Conservation (phyloP, 1,140 invertebrate species). For the Calephelis nemesis region DNA sequence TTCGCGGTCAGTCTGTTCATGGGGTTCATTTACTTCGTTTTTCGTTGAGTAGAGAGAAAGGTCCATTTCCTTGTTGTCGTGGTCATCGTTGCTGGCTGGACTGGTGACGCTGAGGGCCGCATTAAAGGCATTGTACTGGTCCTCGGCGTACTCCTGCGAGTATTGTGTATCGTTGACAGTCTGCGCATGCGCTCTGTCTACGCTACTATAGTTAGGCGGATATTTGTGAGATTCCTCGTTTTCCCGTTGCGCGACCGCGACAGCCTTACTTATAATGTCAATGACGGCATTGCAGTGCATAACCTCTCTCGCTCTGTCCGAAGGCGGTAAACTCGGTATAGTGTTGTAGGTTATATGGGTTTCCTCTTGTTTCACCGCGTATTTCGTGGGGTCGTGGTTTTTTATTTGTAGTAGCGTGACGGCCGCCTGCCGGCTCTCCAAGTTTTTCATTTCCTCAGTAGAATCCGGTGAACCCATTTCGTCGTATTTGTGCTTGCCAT, state of each 20-base stretch:
- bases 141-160: slow-evolving; percentile 57
- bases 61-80: slow-evolving; percentile 74
- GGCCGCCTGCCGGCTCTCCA: slow-evolving; percentile 75
- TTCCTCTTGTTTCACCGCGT: slow-evolving; percentile 66
- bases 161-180: slow-evolving; percentile 41
- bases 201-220: slow-evolving; percentile 56
- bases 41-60: slow-evolving; percentile 65
- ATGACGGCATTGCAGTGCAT: slow-evolving; percentile 77
- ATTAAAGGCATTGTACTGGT: slow-evolving; percentile 51
- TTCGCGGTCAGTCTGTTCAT: slow-evolving; percentile 44
- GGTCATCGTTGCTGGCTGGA: slow-evolving; percentile 58
- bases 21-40: slow-evolving; percentile 50
- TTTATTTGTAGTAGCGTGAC: slow-evolving; percentile 76
- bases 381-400: slow-evolving; percentile 76
- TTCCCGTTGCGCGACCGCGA: slow-evolving; percentile 71
- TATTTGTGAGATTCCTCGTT: slow-evolving; percentile 71
- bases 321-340: slow-evolving; percentile 65
- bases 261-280: slow-evolving; percentile 77
- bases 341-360: slow-evolving; percentile 76
- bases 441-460: slow-evolving; percentile 77
- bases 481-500: slow-evolving; percentile 60
- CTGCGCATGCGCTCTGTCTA: slow-evolving; percentile 49
- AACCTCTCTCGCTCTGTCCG: slow-evolving; percentile 69
- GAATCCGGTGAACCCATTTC: slow-evolving; percentile 75
- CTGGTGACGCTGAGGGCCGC: slow-evolving; percentile 46